These are phyloP conservation scores for Patella depressa DNA, from an alignment of 2,888 invertebrate genomes.

Conservation along the genomic window DNA sequence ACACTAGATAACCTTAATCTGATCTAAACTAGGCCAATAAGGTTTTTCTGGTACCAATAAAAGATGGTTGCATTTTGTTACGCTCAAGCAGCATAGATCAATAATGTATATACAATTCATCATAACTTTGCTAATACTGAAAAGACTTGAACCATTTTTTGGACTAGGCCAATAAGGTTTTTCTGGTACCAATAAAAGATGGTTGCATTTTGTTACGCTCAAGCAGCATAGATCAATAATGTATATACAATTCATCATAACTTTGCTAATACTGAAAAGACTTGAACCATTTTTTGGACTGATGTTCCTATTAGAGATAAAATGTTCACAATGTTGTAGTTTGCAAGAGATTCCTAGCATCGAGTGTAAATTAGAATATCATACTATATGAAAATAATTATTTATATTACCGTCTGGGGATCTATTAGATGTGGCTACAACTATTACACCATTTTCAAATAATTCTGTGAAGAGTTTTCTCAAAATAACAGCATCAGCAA, in stretches of 20 bases:
- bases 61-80: neutral
- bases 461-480: slow-evolving; percentile 94
- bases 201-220: neutral
- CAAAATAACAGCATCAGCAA: slow-evolving; percentile 99
- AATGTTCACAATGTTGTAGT: too few species aligned
- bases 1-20: neutral
- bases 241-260: too few species aligned
- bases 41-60: slow-evolving; percentile 1
- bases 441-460: slow-evolving; percentile 90
- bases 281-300: too few species aligned
- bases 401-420: slow-evolving; percentile 82
- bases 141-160: too few species aligned
- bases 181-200: neutral
- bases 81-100: too few species aligned
- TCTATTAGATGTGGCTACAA: slow-evolving; percentile 96
- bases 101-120: too few species aligned
- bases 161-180: neutral
- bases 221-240: too few species aligned
- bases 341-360: neutral
- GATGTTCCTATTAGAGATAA: too few species aligned
- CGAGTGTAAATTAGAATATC: neutral
- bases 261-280: too few species aligned
- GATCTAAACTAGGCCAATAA: neutral
- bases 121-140: too few species aligned
- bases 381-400: neutral